Conservation (phyloP, 1,140 invertebrate species). For the Chlorops oryzae region DNA sequence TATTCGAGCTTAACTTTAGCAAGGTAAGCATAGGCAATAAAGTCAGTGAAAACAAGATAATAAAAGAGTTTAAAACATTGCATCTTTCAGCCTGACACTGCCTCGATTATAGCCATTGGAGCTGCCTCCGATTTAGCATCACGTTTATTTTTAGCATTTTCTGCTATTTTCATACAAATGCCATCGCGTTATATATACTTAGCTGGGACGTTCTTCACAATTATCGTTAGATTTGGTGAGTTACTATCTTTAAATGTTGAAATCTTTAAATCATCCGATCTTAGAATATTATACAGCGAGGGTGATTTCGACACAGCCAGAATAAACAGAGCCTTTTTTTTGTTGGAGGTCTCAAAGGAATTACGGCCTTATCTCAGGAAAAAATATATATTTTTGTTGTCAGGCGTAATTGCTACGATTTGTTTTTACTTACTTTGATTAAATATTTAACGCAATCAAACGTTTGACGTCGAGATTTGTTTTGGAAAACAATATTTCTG, state of each 20-base stretch:
- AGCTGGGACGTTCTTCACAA: slow-evolving; percentile 49
- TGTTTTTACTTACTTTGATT: too few relatives aligned
- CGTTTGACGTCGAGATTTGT: too few relatives aligned
- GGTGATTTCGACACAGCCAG: too few relatives aligned
- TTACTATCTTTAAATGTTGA: slow-evolving; percentile 11
- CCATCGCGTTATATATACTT: slow-evolving; percentile 53
- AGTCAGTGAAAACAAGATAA: not conserved
- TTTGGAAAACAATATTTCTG: too few relatives aligned
- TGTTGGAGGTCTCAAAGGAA: too few relatives aligned
- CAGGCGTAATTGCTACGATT: too few relatives aligned
- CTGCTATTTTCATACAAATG: slow-evolving; percentile 49
- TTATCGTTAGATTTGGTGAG: slow-evolving; percentile 51
- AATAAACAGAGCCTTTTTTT: too few relatives aligned
- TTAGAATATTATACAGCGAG: too few relatives aligned
- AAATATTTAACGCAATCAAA: too few relatives aligned
- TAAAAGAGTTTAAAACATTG: slow-evolving; percentile 7
- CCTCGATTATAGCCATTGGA: slow-evolving; percentile 52
- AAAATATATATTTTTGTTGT: too few relatives aligned
- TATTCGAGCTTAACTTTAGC: slow-evolving; percentile 50
- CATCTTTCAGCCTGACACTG: slow-evolving; percentile 48
- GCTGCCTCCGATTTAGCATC: slow-evolving; percentile 52
- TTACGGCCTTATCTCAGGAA: too few relatives aligned
- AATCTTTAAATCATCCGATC: too few relatives aligned
- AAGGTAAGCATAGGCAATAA: slow-evolving; percentile 42
- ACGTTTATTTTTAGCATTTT: slow-evolving; percentile 49